Percentiles rank a stretch among this genome's conserved stretches.
These are phyloP conservation scores for Tricholaema leucomelas DNA, from an alignment of 2,113 vertebrate species.

Conservation along the genomic window DNA sequence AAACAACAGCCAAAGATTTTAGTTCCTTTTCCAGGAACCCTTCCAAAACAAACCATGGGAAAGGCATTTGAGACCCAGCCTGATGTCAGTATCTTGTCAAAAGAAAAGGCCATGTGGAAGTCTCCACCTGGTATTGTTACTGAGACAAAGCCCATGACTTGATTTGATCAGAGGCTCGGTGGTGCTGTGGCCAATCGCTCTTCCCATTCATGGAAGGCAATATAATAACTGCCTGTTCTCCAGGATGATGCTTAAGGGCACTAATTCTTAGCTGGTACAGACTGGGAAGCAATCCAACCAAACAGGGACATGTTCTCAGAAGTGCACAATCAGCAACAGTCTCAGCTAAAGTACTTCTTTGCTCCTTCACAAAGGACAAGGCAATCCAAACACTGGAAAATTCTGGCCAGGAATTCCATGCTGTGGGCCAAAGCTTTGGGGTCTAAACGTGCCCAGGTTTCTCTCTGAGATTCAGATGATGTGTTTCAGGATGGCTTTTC, in stretches of 20 bases:
- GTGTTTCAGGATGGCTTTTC: constrained; percentile 59
- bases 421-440: constrained; percentile 11
- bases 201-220: constrained; percentile 1
- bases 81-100: constrained; percentile 13
- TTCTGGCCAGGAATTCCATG: background rate
- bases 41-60: constrained; percentile 31
- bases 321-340: background rate
- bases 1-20: background rate
- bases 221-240: background rate
- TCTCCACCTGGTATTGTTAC: constrained; percentile 23
- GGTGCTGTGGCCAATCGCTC: background rate
- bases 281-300: constrained; percentile 32
- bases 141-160: background rate
- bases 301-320: background rate
- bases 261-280: background rate
- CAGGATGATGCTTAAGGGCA: background rate
- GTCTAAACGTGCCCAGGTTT: constrained; percentile 16
- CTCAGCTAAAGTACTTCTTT: background rate
- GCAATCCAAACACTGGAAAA: background rate
- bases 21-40: background rate
- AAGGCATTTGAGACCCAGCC: constrained; percentile 16
- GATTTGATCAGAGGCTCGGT: background rate
- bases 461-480: constrained; percentile 23
- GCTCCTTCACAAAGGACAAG: constrained; percentile 15
- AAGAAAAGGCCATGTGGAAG: constrained; percentile 24